phyloP scores from a whole-genome alignment of 2,113 vertebrate species.

The Pheucticus melanocephalus region DNA sequence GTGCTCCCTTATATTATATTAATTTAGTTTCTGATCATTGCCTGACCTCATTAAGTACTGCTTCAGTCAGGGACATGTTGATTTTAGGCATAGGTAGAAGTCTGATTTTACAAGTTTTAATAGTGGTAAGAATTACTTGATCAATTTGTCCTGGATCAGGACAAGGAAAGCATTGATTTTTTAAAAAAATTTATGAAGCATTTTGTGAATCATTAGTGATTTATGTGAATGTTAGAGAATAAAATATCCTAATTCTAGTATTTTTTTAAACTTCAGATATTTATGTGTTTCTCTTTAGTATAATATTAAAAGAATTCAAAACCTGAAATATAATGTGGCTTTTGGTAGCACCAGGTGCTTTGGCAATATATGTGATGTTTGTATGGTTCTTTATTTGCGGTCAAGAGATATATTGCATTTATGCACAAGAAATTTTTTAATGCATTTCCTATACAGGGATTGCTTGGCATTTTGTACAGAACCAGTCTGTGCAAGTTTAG shows the following conservation, averaged over 20 bases:
- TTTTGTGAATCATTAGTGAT: not conserved
- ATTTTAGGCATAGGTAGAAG: not conserved
- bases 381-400: not conserved
- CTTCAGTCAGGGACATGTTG: not conserved
- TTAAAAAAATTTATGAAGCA: not conserved
- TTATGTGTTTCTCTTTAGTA: not conserved
- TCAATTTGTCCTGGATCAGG: not conserved
- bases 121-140: not conserved
- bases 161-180: not conserved
- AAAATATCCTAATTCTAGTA: not conserved
- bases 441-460: constrained; percentile 78
- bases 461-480: constrained; percentile 98
- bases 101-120: not conserved
- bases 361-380: not conserved
- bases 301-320: not conserved
- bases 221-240: not conserved
- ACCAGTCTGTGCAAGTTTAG: constrained; percentile 94
- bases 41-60: not conserved
- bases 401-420: not conserved
- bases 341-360: not conserved
- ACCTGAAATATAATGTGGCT: not conserved
- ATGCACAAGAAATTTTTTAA: not conserved
- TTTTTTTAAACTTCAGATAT: not conserved
- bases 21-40: not conserved
- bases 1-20: not conserved